These are phyloP conservation scores for Drosophila borealis DNA, from an alignment of 2,888 invertebrate genomes.

Conservation along the genomic window DNA sequence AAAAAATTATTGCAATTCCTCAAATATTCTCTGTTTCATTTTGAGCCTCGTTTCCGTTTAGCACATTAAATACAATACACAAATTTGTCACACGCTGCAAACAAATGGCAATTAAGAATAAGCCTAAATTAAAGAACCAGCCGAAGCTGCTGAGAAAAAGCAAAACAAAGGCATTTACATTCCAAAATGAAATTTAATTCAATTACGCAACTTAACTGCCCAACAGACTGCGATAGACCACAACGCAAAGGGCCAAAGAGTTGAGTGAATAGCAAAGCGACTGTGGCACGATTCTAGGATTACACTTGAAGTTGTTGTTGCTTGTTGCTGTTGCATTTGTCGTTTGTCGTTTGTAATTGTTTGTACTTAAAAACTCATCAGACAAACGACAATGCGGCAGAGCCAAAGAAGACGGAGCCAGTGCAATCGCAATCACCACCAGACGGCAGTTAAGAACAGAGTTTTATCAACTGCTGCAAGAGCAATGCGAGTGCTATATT, in stretches of 20 bases:
- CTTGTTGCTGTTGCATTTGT: slow-evolving; percentile 27
- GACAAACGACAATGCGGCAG: slow-evolving; percentile 72
- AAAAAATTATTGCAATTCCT: slow-evolving; percentile 6
- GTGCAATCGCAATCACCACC: slow-evolving; percentile 43
- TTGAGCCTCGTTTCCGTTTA: not conserved
- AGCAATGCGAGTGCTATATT: slow-evolving; percentile 24
- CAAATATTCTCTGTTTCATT: slow-evolving; percentile 3
- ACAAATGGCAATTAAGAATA: slow-evolving; percentile 34
- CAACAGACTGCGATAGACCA: slow-evolving; percentile 60
- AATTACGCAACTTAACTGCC: slow-evolving; percentile 70
- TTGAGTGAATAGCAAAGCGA: slow-evolving; percentile 52
- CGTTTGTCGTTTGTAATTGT: slow-evolving; percentile 73
- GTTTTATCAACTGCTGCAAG: slow-evolving; percentile 62
- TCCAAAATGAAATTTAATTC: slow-evolving; percentile 65
- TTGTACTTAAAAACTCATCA: slow-evolving; percentile 79
- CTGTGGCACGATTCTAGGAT: slow-evolving; percentile 37
- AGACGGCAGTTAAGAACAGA: slow-evolving; percentile 46
- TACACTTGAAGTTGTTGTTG: slow-evolving; percentile 29
- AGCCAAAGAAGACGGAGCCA: slow-evolving; percentile 25
- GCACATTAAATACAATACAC: slow-evolving; percentile 14
- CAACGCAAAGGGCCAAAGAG: slow-evolving; percentile 39
- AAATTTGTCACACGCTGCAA: slow-evolving; percentile 32
- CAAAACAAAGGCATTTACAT: slow-evolving; percentile 60
- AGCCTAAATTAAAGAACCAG: slow-evolving; percentile 16
- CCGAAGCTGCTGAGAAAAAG: slow-evolving; percentile 6